phyloP scores from a whole-genome alignment of 2,888 invertebrate species.

The Thecocarcelia acutangulata region DNA sequence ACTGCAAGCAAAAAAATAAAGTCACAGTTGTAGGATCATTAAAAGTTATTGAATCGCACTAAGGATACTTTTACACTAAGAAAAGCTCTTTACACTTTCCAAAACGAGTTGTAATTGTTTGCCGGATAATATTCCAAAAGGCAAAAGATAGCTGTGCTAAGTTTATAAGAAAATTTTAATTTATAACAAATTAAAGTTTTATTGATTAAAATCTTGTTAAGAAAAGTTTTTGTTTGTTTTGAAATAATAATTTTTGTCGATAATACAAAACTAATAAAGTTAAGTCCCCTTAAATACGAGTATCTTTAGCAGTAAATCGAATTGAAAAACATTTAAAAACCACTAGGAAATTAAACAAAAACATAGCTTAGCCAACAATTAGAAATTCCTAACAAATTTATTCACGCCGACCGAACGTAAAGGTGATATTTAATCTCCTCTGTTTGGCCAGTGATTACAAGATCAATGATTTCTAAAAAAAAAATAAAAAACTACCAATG shows the following conservation, averaged over 20 bases:
- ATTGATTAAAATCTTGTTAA: no score
- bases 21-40: no score
- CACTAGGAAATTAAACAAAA: neutral
- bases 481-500: slow-evolving; percentile 19
- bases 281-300: neutral
- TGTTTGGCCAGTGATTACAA: slow-evolving; percentile 21
- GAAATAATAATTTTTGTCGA: neutral
- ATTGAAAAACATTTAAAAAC: neutral
- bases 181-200: no score
- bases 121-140: no score
- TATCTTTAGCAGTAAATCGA: slow-evolving; percentile 12
- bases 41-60: no score
- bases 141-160: no score
- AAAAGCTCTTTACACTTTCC: no score
- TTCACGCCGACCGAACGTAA: slow-evolving; percentile 67
- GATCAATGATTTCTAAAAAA: slow-evolving; percentile 40
- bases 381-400: slow-evolving; percentile 74
- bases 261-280: slow-evolving; percentile 5
- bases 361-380: slow-evolving; percentile 65
- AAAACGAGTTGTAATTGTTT: no score
- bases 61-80: no score
- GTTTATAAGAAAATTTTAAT: no score
- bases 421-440: slow-evolving; percentile 22
- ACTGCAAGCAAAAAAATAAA: no score
- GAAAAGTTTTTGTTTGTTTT: neutral